A percentile compares a stretch with the other conserved stretches of the same genome.
These are phyloP conservation scores for Gallirallus australis DNA, from an alignment of 2,797 vertebrate genomes.

Conservation along the genomic window DNA sequence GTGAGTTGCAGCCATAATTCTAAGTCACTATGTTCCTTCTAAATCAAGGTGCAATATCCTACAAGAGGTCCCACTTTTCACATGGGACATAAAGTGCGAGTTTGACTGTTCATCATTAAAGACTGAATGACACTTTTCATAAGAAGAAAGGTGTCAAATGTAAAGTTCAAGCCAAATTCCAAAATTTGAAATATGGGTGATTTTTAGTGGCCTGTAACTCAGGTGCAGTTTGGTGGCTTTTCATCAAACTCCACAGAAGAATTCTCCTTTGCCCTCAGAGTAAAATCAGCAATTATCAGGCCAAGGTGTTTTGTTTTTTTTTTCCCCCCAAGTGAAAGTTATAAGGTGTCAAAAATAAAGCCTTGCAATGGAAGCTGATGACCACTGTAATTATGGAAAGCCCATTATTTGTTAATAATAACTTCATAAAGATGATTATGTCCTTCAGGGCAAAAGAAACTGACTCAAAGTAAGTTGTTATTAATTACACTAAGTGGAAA, in stretches of 20 bases:
- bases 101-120: neutral
- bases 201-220: slow-evolving; percentile 36
- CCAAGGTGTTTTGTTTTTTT: neutral
- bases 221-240: slow-evolving; percentile 15
- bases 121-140: slow-evolving; percentile 20
- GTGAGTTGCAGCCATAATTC: neutral
- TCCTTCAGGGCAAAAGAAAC: neutral
- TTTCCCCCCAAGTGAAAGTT: neutral
- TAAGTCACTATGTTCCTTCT: neutral
- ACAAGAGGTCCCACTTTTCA: neutral
- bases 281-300: neutral
- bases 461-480: neutral
- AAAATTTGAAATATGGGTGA: slow-evolving; percentile 35
- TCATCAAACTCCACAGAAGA: slow-evolving; percentile 16
- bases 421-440: neutral
- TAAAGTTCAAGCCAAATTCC: slow-evolving; percentile 34
- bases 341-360: neutral
- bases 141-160: slow-evolving; percentile 16
- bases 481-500: neutral
- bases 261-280: neutral
- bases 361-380: neutral
- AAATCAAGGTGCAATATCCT: neutral
- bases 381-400: neutral
- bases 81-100: neutral
- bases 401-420: neutral